A percentile compares a stretch with the other conserved stretches of the same genome.
phyloP scores from a whole-genome alignment of 2,797 vertebrate species.

The Chromis chromis region DNA sequence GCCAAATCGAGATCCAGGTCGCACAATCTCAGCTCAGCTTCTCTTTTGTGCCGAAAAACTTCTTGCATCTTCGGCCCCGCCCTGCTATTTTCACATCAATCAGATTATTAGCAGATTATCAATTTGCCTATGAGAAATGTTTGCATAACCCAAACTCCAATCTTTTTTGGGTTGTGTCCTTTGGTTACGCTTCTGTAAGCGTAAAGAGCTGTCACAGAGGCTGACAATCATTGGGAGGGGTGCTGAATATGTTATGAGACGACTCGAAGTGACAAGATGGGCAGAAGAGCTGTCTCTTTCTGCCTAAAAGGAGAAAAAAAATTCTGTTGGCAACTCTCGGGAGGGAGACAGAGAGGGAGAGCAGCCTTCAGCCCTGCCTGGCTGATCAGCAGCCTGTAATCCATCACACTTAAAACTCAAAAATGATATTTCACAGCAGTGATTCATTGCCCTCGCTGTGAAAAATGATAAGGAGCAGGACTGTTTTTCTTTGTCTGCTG shows the following conservation, averaged over 20 bases:
- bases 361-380: conserved; percentile 53
- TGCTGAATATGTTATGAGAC: conserved; percentile 44
- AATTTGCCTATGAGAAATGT: conserved; percentile 10
- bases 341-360: conserved; percentile 32
- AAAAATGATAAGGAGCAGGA: conserved; percentile 35
- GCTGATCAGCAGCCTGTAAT: conserved; percentile 69
- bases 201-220: conserved; percentile 58
- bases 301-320: conserved; percentile 9
- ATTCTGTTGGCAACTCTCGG: conserved; percentile 42
- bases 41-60: neutral
- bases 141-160: conserved; percentile 22
- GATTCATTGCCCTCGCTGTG: conserved; percentile 50
- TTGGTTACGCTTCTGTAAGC: conserved; percentile 53
- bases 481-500: conserved; percentile 25
- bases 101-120: neutral
- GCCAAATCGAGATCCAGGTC: neutral
- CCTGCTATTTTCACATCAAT: conserved; percentile 6
- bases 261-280: conserved; percentile 55
- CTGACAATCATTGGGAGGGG: conserved; percentile 53
- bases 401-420: conserved; percentile 76
- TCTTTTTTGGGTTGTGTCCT: conserved; percentile 32
- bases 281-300: conserved; percentile 37
- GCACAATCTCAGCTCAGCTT: neutral
- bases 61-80: neutral
- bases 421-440: conserved; percentile 63